phyloP scores from a whole-genome alignment of 2,888 invertebrate genomes.

The Yponomeuta evonymella region DNA sequence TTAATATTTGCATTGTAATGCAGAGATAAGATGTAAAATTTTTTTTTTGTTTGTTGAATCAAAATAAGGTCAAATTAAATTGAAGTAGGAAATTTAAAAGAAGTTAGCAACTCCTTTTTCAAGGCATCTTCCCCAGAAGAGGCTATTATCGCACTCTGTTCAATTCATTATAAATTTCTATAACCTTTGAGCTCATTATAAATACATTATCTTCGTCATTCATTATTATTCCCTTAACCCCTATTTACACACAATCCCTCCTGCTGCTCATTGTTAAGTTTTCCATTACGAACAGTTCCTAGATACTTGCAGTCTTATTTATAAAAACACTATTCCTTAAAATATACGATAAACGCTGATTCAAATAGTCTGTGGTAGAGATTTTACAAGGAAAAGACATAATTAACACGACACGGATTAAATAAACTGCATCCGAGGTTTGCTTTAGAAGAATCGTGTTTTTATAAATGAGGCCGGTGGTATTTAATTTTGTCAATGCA shows the following conservation, averaged over 20 bases:
- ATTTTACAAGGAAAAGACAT: too few species aligned
- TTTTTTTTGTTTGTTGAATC: too few species aligned
- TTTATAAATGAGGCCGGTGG: too few species aligned
- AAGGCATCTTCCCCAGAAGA: not conserved
- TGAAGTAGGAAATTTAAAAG: not conserved
- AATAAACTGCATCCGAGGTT: too few species aligned
- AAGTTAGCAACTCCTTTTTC: not conserved
- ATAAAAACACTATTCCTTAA: too few species aligned
- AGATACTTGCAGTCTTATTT: not conserved
- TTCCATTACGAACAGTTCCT: not conserved
- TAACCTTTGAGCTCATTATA: conserved; percentile 11
- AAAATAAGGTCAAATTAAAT: not conserved
- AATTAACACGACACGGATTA: too few species aligned
- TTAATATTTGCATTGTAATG: too few species aligned
- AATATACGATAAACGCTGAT: too few species aligned
- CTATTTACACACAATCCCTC: not conserved
- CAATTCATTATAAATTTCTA: conserved; percentile 14
- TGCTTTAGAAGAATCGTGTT: too few species aligned
- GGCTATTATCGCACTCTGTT: not conserved
- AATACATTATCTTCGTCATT: conserved; percentile 10
- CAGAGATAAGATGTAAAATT: too few species aligned
- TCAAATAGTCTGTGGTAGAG: too few species aligned
- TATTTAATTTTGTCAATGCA: too few species aligned
- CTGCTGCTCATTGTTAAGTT: not conserved
- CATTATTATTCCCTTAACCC: not conserved